Evolutionary conservation across 2,113 vertebrate species (phyloP).

Genomic region (Saimiri boliviensis): DNA sequence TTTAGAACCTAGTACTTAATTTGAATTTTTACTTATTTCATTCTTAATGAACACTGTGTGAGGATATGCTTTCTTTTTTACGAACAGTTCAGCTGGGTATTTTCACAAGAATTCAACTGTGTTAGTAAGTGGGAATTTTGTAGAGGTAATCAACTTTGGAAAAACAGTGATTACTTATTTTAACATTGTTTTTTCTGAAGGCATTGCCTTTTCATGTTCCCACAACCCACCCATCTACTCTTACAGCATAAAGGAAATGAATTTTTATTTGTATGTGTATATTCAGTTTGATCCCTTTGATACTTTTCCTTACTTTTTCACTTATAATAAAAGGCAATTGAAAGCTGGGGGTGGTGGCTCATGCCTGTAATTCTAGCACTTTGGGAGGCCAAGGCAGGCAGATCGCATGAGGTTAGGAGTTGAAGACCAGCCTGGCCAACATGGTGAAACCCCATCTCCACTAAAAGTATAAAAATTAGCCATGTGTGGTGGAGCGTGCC

Average conservation of each 20-base stretch:
- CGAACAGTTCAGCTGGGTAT: background rate
- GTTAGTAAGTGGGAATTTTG: constrained; percentile 12
- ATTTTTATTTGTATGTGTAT: constrained; percentile 19
- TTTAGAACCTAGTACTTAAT: background rate
- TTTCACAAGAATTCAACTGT: constrained; percentile 11
- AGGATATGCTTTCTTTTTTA: constrained; percentile 30
- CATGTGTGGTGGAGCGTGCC: too few relatives aligned
- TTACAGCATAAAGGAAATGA: constrained; percentile 18
- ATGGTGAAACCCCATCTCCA: too few relatives aligned
- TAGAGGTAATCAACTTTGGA: constrained; percentile 5
- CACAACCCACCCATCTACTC: background rate
- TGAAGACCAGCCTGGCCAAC: too few relatives aligned
- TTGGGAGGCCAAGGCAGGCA: too few relatives aligned
- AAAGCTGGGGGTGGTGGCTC: background rate
- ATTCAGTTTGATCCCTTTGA: constrained; percentile 42
- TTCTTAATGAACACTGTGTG: background rate
- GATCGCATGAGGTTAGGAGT: too few relatives aligned
- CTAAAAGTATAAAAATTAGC: too few relatives aligned
- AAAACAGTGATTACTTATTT: constrained; percentile 53
- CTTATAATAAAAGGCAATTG: constrained; percentile 41
- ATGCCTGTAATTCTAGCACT: too few relatives aligned
- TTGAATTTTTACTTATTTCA: background rate
- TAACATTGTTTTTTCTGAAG: constrained; percentile 34
- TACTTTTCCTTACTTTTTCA: constrained; percentile 43
- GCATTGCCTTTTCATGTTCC: constrained; percentile 10